Percentiles rank a stretch among this genome's conserved stretches.
Conservation (phyloP, 2,797 vertebrate species). For the Urocyon cinereoargenteus region DNA sequence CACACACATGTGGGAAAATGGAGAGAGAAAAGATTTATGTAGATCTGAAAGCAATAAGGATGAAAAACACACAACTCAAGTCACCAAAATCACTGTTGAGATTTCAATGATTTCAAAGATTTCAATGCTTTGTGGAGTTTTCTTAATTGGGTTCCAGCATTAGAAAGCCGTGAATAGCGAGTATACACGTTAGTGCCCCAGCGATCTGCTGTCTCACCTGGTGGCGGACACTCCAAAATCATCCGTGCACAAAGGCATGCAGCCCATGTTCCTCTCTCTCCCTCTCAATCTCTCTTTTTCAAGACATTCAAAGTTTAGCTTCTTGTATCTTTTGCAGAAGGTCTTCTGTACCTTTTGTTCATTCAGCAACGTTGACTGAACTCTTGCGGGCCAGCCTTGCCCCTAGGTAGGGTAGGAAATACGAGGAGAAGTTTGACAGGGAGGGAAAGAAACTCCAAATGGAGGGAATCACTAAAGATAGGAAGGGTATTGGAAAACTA, state of each 20-base stretch:
- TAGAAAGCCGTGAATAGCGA: neutral
- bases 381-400: neutral
- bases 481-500: neutral
- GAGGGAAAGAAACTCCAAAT: neutral
- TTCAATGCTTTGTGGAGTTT: slow-evolving; percentile 55
- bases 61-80: slow-evolving; percentile 23
- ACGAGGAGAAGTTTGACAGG: neutral
- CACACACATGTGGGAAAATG: slow-evolving; percentile 47
- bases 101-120: too few species aligned
- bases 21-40: slow-evolving; percentile 67
- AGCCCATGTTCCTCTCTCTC: neutral
- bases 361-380: neutral
- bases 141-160: slow-evolving; percentile 64
- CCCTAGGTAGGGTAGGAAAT: neutral
- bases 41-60: slow-evolving; percentile 72
- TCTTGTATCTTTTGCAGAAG: neutral
- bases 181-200: neutral
- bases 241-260: neutral
- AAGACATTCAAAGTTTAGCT: neutral
- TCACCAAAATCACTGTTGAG: slow-evolving; percentile 64
- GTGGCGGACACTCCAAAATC: neutral
- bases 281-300: neutral
- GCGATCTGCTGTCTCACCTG: neutral
- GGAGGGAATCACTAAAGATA: neutral
- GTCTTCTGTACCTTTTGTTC: neutral